Conservation (phyloP, 2,888 invertebrate genomes). For the Esperia sulphurella region DNA sequence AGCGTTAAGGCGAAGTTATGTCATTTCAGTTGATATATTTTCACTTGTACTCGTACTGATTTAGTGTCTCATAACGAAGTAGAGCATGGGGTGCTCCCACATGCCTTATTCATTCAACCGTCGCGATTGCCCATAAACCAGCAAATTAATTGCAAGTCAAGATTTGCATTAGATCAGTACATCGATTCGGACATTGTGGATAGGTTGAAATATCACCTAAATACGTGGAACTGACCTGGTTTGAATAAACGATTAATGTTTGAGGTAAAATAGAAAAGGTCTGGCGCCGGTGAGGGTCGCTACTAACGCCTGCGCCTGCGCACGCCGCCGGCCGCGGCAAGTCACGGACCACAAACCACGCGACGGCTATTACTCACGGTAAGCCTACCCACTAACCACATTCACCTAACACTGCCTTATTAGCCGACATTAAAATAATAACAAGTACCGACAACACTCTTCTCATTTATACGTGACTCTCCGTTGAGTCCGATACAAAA, state of each 20-base stretch:
- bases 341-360: slow-evolving; percentile 57
- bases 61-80: slow-evolving; percentile 2
- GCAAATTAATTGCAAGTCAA: slow-evolving; percentile 3
- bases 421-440: slow-evolving; percentile 62
- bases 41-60: background rate
- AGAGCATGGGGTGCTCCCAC: slow-evolving; percentile 6
- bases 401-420: slow-evolving; percentile 52
- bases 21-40: slow-evolving; percentile 3
- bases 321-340: slow-evolving; percentile 21
- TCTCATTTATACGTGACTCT: too few species aligned
- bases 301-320: slow-evolving; percentile 10
- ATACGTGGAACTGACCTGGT: slow-evolving; percentile 43
- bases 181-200: slow-evolving; percentile 9
- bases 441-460: too few species aligned
- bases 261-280: slow-evolving; percentile 51
- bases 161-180: background rate
- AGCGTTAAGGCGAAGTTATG: slow-evolving; percentile 5
- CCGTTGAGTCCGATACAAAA: slow-evolving; percentile 19
- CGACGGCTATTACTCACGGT: slow-evolving; percentile 47
- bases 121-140: slow-evolving; percentile 8
- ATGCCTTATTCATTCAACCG: slow-evolving; percentile 2
- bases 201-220: slow-evolving; percentile 47
- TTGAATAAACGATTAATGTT: slow-evolving; percentile 52
- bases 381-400: slow-evolving; percentile 50
- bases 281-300: slow-evolving; percentile 37